Percentiles rank a stretch among this genome's conserved stretches.
phyloP scores from a whole-genome alignment of 2,888 invertebrate genomes.

The Fragum fragum region DNA sequence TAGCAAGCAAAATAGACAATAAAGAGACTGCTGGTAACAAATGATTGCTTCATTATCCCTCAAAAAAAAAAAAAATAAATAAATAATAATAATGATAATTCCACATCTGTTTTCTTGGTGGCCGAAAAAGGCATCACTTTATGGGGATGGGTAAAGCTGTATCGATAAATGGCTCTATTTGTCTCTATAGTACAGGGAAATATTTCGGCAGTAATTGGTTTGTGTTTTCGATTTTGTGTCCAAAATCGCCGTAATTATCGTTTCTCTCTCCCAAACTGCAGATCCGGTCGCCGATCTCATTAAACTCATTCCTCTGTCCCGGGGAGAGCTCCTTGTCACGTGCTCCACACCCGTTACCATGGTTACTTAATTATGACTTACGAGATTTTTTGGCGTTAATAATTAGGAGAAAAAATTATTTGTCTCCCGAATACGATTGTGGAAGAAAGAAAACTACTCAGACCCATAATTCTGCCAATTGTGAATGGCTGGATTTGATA shows the following conservation, averaged over 20 bases:
- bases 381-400: conserved; percentile 23
- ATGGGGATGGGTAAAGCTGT: no score
- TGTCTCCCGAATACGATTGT: conserved; percentile 10
- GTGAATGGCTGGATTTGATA: not conserved
- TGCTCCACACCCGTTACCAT: conserved; percentile 25
- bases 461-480: not conserved
- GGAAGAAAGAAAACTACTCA: not conserved
- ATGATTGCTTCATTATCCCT: no score
- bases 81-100: no score
- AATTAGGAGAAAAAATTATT: conserved; percentile 14
- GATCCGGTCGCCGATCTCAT: conserved; percentile 21
- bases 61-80: no score
- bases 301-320: conserved; percentile 19
- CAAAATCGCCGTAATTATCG: conserved; percentile 3
- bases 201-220: not conserved
- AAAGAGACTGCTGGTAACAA: no score
- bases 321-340: conserved; percentile 23
- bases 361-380: conserved; percentile 29
- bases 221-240: conserved; percentile 6
- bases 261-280: not conserved
- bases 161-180: not conserved
- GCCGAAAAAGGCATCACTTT: no score
- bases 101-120: no score
- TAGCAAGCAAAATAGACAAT: no score
- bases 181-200: not conserved